A percentile compares a stretch with the other conserved stretches of the same genome.
phyloP scores from a whole-genome alignment of 23 tunicate genomes.

The Ciona savignyi region DNA sequence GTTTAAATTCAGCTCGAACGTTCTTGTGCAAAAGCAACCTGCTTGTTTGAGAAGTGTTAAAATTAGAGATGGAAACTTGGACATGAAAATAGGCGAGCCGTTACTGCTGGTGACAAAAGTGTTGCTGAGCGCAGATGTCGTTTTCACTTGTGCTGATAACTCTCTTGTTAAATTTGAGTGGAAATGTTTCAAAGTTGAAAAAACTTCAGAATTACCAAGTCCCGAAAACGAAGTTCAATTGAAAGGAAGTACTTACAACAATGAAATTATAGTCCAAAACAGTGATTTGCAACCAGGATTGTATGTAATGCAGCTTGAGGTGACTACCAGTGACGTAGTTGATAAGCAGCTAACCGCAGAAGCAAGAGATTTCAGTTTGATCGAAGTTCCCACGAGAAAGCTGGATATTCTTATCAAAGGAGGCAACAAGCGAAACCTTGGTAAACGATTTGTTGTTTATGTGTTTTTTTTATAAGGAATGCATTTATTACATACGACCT shows the following conservation, averaged over 20 bases:
- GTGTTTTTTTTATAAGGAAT: too few relatives aligned
- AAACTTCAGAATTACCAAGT: neutral
- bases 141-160: neutral
- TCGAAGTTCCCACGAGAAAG: constrained; percentile 7
- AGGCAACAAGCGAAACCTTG: constrained; percentile 1
- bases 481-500: neutral
- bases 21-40: neutral
- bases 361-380: constrained; percentile 2
- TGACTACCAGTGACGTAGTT: neutral
- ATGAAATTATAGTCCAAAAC: neutral
- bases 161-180: neutral
- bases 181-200: constrained; percentile 4
- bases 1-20: neutral
- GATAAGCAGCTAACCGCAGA: neutral
- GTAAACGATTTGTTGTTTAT: too few relatives aligned
- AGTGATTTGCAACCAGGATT: neutral
- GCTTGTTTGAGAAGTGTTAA: neutral
- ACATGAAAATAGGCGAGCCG: neutral
- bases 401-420: neutral
- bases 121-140: neutral
- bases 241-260: constrained; percentile 2
- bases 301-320: neutral
- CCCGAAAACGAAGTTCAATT: constrained; percentile 1
- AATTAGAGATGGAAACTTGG: neutral
- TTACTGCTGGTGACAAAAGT: neutral